Conservation (phyloP, 2,888 invertebrate species). For the Ariolimax columbianus region DNA sequence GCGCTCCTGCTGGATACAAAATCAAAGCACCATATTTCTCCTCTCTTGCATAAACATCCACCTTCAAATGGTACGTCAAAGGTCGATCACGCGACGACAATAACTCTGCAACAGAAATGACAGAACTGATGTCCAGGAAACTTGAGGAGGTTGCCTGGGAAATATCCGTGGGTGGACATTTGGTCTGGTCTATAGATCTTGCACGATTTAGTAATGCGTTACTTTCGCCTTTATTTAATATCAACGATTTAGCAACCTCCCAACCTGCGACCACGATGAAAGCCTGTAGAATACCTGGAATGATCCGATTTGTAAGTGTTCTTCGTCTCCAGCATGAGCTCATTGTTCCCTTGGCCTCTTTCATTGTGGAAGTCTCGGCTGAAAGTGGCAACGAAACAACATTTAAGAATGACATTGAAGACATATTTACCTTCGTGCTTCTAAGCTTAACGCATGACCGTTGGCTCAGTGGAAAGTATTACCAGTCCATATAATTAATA, state of each 20-base stretch:
- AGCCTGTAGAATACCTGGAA: conserved; percentile 36
- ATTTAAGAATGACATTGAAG: neutral
- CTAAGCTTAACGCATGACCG: no score
- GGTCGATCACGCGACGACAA: neutral
- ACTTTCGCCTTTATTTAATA: neutral
- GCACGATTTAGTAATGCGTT: neutral
- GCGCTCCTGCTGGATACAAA: conserved; percentile 37
- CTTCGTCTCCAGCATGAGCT: conserved; percentile 24
- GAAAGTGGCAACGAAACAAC: neutral
- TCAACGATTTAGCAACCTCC: conserved; percentile 9
- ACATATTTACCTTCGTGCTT: neutral
- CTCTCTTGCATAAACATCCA: conserved; percentile 16
- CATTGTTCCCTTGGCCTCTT: neutral
- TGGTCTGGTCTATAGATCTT: neutral
- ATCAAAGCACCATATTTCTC: neutral
- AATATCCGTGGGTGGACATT: neutral
- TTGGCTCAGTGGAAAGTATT: no score
- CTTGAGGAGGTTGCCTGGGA: neutral
- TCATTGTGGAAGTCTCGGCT: neutral
- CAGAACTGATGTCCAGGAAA: neutral
- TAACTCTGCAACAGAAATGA: neutral
- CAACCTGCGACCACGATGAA: conserved; percentile 30
- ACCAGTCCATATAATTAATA: no score
- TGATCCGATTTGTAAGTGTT: neutral
- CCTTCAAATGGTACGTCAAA: conserved; percentile 10